A percentile compares a stretch with the other conserved stretches of the same genome.
Evolutionary conservation across 2,888 invertebrate species (phyloP).

Genomic region (Eilema griseolum): DNA sequence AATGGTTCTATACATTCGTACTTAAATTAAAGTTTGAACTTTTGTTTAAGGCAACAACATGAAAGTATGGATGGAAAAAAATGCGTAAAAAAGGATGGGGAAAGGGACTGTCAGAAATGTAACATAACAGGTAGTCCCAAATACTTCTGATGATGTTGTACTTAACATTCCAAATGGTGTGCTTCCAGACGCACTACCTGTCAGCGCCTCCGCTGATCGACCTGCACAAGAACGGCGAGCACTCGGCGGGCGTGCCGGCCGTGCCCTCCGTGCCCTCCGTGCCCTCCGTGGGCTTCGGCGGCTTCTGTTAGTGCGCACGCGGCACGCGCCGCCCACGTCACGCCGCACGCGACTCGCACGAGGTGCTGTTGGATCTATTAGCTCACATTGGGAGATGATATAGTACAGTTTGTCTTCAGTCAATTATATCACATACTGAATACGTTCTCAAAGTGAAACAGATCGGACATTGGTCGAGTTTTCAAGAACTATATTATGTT

Average conservation of each 20-base stretch:
- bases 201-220: slow-evolving; percentile 79
- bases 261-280: slow-evolving; percentile 78
- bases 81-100: too few species aligned
- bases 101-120: too few species aligned
- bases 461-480: not conserved
- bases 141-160: too few species aligned
- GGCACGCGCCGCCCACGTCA: not conserved
- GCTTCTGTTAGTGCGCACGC: slow-evolving; percentile 77
- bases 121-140: too few species aligned
- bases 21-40: too few species aligned
- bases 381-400: not conserved
- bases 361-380: not conserved
- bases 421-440: not conserved
- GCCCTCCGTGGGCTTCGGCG: slow-evolving; percentile 83
- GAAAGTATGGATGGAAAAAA: too few species aligned
- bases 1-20: too few species aligned
- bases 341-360: not conserved
- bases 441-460: not conserved
- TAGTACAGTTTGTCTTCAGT: not conserved
- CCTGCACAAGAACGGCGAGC: slow-evolving; percentile 80
- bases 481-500: not conserved
- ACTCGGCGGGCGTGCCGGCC: slow-evolving; percentile 63
- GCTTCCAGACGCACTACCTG: slow-evolving; percentile 76
- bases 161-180: not conserved
- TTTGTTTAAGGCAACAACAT: too few species aligned